These are phyloP conservation scores for Heliothis subflexa DNA, from an alignment of 1,140 invertebrate species.

Conservation along the genomic window DNA sequence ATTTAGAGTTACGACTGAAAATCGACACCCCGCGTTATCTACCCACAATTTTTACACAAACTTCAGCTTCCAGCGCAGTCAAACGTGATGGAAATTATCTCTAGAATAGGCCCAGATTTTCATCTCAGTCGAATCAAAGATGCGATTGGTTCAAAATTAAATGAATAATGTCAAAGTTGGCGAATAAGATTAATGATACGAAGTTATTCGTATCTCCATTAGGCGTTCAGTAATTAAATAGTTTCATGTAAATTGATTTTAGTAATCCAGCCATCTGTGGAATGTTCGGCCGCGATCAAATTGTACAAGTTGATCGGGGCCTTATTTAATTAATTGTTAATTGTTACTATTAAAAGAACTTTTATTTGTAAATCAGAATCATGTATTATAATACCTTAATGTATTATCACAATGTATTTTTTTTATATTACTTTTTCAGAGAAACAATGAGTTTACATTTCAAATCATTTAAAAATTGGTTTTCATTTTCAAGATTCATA, in stretches of 20 bases:
- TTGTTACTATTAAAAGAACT: slow-evolving; percentile 4
- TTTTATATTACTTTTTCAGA: too few species aligned
- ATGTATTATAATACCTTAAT: too few species aligned
- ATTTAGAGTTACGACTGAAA: slow-evolving; percentile 63
- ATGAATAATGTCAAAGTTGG: background rate
- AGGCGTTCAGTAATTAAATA: slow-evolving; percentile 11
- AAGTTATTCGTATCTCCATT: slow-evolving; percentile 2
- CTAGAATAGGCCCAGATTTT: background rate
- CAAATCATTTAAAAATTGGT: too few species aligned
- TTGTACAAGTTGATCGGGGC: too few species aligned
- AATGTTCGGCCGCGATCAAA: slow-evolving; percentile 7
- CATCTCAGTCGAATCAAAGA: background rate
- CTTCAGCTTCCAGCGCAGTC: background rate
- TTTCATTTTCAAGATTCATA: too few species aligned
- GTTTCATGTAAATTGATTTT: slow-evolving; percentile 27
- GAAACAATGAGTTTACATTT: too few species aligned
- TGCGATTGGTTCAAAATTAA: background rate
- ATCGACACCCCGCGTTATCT: slow-evolving; percentile 46
- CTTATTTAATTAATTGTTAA: background rate
- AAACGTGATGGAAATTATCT: background rate
- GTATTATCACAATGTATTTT: too few species aligned
- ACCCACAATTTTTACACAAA: slow-evolving; percentile 32
- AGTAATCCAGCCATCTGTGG: background rate
- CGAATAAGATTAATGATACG: slow-evolving; percentile 24
- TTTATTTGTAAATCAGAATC: background rate